Evolutionary conservation across 1,140 invertebrate genomes (phyloP).

Genomic region (Pogonus chalceus): DNA sequence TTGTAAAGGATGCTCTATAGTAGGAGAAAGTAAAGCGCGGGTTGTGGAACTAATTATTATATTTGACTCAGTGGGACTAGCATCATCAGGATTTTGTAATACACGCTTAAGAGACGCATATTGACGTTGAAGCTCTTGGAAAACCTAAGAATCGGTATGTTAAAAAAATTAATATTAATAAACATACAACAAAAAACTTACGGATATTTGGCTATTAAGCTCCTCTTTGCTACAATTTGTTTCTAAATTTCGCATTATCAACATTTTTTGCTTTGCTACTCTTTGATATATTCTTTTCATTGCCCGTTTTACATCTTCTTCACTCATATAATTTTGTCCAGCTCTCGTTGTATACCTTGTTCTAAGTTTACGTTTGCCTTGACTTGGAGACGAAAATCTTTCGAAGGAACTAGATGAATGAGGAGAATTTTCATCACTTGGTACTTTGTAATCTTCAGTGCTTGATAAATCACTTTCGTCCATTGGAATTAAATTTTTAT

Average conservation of each 20-base stretch:
- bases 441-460: conserved; percentile 28
- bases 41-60: not conserved
- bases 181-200: conserved; percentile 29
- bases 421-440: conserved; percentile 11
- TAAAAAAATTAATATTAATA: not conserved
- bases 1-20: conserved; percentile 30
- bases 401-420: conserved; percentile 39
- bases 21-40: conserved; percentile 21
- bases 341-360: not conserved
- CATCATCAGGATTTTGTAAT: conserved; percentile 43
- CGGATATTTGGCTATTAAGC: conserved; percentile 59
- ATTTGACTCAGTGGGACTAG: conserved; percentile 26
- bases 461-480: conserved; percentile 30
- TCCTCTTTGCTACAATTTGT: conserved; percentile 58
- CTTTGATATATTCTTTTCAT: conserved; percentile 59
- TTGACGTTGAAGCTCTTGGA: conserved; percentile 64
- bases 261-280: conserved; percentile 58
- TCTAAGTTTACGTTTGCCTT: conserved; percentile 29
- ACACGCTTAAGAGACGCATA: conserved; percentile 60
- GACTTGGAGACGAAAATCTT: conserved; percentile 32
- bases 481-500: conserved; percentile 17
- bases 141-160: conserved; percentile 33
- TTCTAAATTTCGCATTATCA: conserved; percentile 66
- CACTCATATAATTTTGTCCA: conserved; percentile 15
- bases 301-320: conserved; percentile 33